Base-by-base conservation (phyloP, 1,140 invertebrate species). In the Drosophila truncata region DNA sequence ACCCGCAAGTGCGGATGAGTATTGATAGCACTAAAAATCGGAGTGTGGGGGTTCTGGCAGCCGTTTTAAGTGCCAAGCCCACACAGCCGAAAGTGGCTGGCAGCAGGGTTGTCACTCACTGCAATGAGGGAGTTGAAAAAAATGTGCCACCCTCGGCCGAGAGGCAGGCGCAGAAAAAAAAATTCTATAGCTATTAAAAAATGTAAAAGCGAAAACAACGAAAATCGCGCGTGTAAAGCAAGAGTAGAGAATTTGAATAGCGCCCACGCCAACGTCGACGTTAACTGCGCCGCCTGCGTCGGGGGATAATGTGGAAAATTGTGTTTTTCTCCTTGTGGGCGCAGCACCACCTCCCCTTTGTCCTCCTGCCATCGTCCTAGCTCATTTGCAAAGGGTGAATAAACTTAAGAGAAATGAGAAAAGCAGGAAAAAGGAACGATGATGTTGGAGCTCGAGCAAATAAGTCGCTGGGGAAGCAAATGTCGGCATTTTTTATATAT, bases 351-450 rank as follows among this genome's bases (percentile, higher is more conserved):
- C 39, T 39, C 42, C n/a, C 54, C 39, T 37, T 37, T 29, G 20
- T 42, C 54, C 63, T 42, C 54, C 63, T 44, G 49, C 39, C 39
- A 50, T 42, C 49, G 49, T 55, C 25, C 39, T 42, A 71, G 71
- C 85, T 88, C 85, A 88, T 90, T 90, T 90, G 86, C 81, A 90
- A 90, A 90, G 85, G 85, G 85, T 90, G 85, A 90, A 90, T 85
- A 87, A 81, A 85, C 80, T 82, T 82, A 71, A 74, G 74, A 70
- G 66, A 85, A 80, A 81, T 70, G 81, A 69, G 66, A 42, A 55
- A 42, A 55, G 58, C 64, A n/a, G 52, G 20, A 44, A 54, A 52
- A 50, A 10, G 29, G 46, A 58, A 27, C 33, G 29, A 52, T 31
- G 29, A 52, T 31, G 52, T 41, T 33, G 31, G 23, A 58, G 20